phyloP scores from a whole-genome alignment of 2,113 vertebrate genomes.

The Ictalurus furcatus region DNA sequence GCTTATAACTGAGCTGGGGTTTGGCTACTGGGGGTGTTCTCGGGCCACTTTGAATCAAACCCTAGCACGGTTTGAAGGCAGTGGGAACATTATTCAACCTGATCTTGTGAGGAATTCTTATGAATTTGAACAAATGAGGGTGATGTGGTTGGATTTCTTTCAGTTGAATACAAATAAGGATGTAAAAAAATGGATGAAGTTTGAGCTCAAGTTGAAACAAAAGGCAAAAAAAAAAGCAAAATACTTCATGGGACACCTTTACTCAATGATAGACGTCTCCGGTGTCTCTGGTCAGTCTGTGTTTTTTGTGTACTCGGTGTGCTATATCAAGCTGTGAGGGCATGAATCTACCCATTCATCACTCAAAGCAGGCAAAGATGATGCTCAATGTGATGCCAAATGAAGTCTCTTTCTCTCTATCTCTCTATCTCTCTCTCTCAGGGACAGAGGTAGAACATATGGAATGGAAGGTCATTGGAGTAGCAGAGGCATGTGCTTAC shows the following conservation, averaged over 20 bases:
- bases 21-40: neutral
- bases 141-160: neutral
- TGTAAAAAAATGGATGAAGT: neutral
- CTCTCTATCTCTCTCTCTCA: neutral
- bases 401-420: neutral
- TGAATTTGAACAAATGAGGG: neutral
- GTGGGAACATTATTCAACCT: neutral
- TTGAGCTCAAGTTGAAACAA: neutral
- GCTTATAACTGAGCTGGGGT: neutral
- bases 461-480: neutral
- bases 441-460: neutral
- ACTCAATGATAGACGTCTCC: no score
- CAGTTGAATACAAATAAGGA: neutral
- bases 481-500: slow-evolving; percentile 48
- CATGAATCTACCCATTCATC: neutral
- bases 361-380: neutral
- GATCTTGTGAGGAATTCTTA: neutral
- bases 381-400: neutral
- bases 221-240: neutral
- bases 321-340: neutral
- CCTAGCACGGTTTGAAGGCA: neutral
- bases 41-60: neutral
- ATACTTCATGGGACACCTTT: neutral
- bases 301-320: neutral
- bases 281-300: neutral